Percentiles rank a stretch among this genome's conserved stretches.
Evolutionary conservation across 1,140 invertebrate genomes (phyloP).

Genomic region (Drosophila orosa): DNA sequence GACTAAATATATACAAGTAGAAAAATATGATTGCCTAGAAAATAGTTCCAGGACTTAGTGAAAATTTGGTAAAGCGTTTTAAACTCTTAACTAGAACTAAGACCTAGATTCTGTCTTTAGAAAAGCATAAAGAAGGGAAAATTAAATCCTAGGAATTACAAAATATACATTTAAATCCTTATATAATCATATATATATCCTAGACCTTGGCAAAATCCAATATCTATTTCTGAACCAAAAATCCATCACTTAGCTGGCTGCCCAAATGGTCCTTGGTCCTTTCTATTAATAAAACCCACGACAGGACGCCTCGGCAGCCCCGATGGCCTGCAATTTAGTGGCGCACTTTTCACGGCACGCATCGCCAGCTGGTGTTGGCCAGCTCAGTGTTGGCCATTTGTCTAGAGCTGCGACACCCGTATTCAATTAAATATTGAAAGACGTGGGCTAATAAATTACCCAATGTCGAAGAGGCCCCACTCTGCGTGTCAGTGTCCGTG

Average conservation of each 20-base stretch:
- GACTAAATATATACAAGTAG: not conserved
- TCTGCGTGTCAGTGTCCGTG: not conserved
- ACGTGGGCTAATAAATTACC: slow-evolving; percentile 68
- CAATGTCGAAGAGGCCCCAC: slow-evolving; percentile 12
- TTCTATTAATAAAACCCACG: slow-evolving; percentile 71
- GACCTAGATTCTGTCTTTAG: no score
- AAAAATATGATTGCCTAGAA: not conserved
- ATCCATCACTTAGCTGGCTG: slow-evolving; percentile 8
- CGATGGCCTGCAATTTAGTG: slow-evolving; percentile 58
- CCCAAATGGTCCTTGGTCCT: slow-evolving; percentile 29
- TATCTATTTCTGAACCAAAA: slow-evolving; percentile 38
- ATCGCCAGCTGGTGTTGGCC: slow-evolving; percentile 20
- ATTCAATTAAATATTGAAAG: slow-evolving; percentile 79
- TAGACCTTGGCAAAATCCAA: slow-evolving; percentile 18
- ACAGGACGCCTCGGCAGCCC: slow-evolving; percentile 20
- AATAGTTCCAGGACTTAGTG: not conserved
- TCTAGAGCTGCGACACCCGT: slow-evolving; percentile 67
- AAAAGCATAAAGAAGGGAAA: no score
- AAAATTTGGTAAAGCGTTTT: not conserved
- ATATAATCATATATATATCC: not conserved
- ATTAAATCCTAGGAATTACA: no score
- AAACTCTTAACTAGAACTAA: not conserved
- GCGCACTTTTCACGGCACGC: slow-evolving; percentile 51
- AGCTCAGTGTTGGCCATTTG: slow-evolving; percentile 53
- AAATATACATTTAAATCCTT: not conserved